Conservation (phyloP, 2,113 vertebrate genomes). For the Anolis sagrei region DNA sequence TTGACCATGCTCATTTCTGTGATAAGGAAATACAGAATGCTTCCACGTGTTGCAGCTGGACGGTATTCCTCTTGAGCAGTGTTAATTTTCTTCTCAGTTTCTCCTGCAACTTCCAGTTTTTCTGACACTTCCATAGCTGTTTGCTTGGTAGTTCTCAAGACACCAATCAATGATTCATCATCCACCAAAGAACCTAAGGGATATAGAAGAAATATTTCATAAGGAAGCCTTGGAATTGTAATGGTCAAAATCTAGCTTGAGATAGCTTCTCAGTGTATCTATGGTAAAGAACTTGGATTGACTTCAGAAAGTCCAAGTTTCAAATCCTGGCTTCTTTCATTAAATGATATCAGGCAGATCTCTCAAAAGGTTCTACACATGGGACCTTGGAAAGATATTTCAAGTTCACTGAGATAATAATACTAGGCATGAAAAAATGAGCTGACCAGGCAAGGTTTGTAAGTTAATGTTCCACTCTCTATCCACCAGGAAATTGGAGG, state of each 20-base stretch:
- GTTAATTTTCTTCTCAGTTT: conserved; percentile 82
- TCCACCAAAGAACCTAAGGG: conserved; percentile 80
- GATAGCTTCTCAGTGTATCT: background rate
- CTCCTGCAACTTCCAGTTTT: conserved; percentile 79
- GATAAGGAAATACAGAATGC: conserved; percentile 84
- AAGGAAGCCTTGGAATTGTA: background rate
- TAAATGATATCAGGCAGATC: background rate
- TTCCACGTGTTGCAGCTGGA: conserved; percentile 80
- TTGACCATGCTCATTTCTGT: conserved; percentile 85
- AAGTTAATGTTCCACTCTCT: background rate
- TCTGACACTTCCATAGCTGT: conserved; percentile 80
- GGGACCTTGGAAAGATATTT: background rate
- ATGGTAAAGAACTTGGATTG: background rate
- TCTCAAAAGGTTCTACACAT: background rate
- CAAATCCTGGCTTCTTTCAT: background rate
- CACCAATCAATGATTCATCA: conserved; percentile 81
- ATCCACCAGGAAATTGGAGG: background rate
- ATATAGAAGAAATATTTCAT: background rate
- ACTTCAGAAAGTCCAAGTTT: no score
- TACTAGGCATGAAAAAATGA: background rate
- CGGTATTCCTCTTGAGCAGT: conserved; percentile 80
- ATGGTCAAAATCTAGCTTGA: background rate
- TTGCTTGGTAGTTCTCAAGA: conserved; percentile 78
- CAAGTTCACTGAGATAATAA: background rate
- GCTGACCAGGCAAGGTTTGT: background rate